These are phyloP conservation scores for Stenchaetothrips biformis DNA, from an alignment of 2,888 invertebrate genomes.

Conservation along the genomic window DNA sequence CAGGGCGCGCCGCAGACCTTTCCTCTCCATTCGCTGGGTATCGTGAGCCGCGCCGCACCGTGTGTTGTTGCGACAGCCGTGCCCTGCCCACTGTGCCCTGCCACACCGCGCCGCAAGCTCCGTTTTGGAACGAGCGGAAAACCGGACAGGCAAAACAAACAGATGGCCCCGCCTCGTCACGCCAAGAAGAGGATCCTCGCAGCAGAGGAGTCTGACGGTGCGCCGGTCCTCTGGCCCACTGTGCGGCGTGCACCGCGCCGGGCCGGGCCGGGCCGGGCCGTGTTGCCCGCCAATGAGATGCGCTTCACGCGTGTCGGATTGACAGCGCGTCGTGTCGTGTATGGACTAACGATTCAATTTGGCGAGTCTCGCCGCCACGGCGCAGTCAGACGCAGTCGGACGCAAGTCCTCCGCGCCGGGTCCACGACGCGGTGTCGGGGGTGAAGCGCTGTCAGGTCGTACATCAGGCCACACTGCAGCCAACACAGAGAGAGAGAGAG, in stretches of 20 bases:
- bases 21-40: not conserved
- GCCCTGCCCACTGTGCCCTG: not conserved
- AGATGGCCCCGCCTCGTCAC: no score
- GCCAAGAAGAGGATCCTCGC: no score
- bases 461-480: not conserved
- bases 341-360: conserved; percentile 9
- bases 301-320: not conserved
- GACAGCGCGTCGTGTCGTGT: not conserved
- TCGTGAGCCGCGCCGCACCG: not conserved
- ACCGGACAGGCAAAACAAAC: no score
- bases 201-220: no score
- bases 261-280: no score
- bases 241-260: no score
- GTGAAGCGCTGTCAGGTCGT: not conserved
- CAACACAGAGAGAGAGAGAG: not conserved
- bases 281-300: no score
- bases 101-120: no score
- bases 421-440: not conserved
- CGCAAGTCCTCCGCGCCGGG: no score
- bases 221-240: no score
- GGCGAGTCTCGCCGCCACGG: not conserved
- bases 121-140: no score
- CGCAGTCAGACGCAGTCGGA: no score
- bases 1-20: not conserved
- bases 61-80: not conserved